phyloP scores from a whole-genome alignment of 2,113 vertebrate genomes.

The Ctenomys sociabilis region DNA sequence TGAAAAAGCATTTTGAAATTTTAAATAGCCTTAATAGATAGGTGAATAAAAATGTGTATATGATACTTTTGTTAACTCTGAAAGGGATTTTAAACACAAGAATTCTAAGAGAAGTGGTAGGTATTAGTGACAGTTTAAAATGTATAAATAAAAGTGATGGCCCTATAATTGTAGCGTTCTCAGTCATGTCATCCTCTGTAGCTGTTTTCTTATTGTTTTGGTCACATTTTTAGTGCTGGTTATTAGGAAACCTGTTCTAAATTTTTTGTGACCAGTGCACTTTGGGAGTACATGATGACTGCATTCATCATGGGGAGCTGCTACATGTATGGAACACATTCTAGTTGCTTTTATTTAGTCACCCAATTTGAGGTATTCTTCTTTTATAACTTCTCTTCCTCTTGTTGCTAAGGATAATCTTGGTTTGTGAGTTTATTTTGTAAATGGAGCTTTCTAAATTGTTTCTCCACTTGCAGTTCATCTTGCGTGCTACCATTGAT shows the following conservation, averaged over 20 bases:
- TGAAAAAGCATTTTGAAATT: constrained; percentile 13
- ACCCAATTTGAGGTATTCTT: neutral
- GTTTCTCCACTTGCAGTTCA: neutral
- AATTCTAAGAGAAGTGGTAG: neutral
- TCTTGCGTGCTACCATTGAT: neutral
- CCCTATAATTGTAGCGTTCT: neutral
- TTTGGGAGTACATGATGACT: neutral
- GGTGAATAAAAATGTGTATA: neutral
- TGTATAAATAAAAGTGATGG: neutral
- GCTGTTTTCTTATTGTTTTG: neutral
- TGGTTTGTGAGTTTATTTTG: neutral
- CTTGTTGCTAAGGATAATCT: neutral
- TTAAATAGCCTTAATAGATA: neutral
- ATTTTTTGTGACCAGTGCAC: neutral
- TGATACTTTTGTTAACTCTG: neutral
- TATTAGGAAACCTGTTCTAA: neutral
- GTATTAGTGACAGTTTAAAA: neutral
- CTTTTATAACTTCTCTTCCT: neutral
- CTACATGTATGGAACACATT: neutral
- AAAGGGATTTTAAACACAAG: neutral
- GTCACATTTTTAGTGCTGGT: neutral
- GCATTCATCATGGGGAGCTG: neutral
- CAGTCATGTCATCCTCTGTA: neutral
- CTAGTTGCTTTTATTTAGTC: neutral
- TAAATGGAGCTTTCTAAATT: neutral